These are phyloP conservation scores for Deroptyus accipitrinus DNA, from an alignment of 2,113 vertebrate species.

Conservation along the genomic window DNA sequence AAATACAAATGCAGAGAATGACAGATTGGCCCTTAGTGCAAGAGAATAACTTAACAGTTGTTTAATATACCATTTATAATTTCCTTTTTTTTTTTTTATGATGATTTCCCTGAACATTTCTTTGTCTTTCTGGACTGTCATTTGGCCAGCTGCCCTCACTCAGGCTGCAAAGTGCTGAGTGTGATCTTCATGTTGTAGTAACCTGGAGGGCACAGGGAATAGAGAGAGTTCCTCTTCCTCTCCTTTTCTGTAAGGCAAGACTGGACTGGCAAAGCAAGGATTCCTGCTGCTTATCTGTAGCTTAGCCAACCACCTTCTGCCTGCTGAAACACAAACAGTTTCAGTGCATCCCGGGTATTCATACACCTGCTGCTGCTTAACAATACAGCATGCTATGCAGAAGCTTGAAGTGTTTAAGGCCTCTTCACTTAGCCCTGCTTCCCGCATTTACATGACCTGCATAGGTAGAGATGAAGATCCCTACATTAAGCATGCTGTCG, in stretches of 20 bases:
- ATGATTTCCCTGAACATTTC: not conserved
- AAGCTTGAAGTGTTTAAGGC: not conserved
- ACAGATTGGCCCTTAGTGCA: not conserved
- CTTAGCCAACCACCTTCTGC: not conserved
- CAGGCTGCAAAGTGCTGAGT: not conserved
- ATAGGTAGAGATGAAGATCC: not conserved
- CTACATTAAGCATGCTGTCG: not conserved
- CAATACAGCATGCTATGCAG: not conserved
- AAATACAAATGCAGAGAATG: not conserved
- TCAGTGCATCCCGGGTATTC: not conserved
- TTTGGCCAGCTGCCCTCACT: not conserved
- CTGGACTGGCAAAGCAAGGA: not conserved
- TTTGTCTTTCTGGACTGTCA: not conserved
- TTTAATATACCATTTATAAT: not conserved
- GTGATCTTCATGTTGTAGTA: not conserved
- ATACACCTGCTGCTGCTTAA: not conserved
- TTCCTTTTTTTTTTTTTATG: not conserved
- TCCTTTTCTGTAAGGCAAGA: not conserved
- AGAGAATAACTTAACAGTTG: not conserved
- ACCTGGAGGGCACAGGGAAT: not conserved
- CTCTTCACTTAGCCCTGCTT: not conserved
- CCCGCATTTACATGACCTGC: not conserved
- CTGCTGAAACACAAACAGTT: slow-evolving; percentile 13
- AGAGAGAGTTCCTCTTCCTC: not conserved
- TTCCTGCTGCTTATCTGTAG: not conserved